A percentile compares a stretch with the other conserved stretches of the same genome.
phyloP scores from a whole-genome alignment of 2,797 vertebrate species.

The Eulemur rubriventer region DNA sequence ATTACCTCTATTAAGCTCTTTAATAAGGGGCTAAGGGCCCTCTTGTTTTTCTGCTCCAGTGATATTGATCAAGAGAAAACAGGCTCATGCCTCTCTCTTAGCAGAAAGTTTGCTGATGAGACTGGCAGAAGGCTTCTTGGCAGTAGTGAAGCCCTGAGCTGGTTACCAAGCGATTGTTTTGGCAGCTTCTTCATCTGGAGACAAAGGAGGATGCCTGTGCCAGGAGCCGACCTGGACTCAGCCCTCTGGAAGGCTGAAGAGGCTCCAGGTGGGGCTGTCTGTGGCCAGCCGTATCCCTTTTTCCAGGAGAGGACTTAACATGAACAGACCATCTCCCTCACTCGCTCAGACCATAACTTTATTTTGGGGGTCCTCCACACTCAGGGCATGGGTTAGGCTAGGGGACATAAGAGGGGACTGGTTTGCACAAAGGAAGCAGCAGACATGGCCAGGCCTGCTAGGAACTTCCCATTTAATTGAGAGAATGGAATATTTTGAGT shows the following conservation, averaged over 20 bases:
- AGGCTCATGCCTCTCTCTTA: neutral
- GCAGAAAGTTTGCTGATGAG: neutral
- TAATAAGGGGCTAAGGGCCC: neutral
- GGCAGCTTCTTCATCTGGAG: neutral
- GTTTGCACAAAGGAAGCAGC: neutral
- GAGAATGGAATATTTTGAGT: neutral
- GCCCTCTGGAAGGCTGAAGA: neutral
- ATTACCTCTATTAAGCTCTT: neutral
- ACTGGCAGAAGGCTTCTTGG: neutral
- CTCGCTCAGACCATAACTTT: neutral
- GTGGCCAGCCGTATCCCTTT: neutral
- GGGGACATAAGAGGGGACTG: neutral
- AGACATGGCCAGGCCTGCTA: neutral
- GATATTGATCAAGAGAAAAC: neutral
- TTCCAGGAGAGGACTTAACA: neutral
- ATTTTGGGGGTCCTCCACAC: neutral
- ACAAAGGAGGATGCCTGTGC: neutral
- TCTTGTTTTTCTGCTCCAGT: conserved; percentile 29
- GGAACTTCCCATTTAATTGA: neutral
- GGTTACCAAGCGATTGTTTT: neutral
- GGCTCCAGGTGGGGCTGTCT: rapidly evolving
- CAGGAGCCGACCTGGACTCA: neutral
- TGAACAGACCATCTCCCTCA: neutral
- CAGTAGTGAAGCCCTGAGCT: neutral
- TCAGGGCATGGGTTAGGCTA: neutral